These are phyloP conservation scores for Myiozetetes cayanensis DNA, from an alignment of 2,113 vertebrate species.

Conservation along the genomic window DNA sequence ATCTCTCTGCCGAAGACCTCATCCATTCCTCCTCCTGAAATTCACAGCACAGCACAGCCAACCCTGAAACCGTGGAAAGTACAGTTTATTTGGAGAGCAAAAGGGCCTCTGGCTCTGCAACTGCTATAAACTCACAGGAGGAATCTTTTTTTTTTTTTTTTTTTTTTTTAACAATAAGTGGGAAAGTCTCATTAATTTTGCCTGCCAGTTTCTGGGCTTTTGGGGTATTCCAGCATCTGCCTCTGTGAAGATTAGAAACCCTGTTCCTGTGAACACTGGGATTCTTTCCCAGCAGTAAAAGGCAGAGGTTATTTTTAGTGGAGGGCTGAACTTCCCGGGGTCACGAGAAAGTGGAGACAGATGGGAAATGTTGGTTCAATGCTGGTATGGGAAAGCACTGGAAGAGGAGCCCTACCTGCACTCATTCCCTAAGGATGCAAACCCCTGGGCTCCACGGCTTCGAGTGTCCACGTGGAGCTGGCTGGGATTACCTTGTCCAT, in stretches of 20 bases:
- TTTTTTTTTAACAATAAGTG: background rate
- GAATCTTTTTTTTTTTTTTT: too few species aligned
- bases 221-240: background rate
- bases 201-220: background rate
- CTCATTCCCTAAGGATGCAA: background rate
- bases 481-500: background rate
- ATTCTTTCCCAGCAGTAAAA: constrained; percentile 1
- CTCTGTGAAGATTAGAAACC: background rate
- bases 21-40: background rate
- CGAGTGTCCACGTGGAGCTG: background rate
- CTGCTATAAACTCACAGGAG: background rate
- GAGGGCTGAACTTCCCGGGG: background rate
- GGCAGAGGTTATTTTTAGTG: constrained; percentile 1
- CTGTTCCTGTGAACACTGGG: background rate
- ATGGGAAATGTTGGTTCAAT: background rate
- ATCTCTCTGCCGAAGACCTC: background rate
- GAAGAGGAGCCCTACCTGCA: background rate
- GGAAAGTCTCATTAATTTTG: background rate
- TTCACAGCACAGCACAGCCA: background rate
- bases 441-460: background rate
- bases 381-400: background rate
- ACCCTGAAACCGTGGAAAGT: background rate
- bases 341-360: background rate
- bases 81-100: background rate
- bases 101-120: background rate